These are phyloP conservation scores for Conistra vaccinii DNA, from an alignment of 2,888 invertebrate genomes.

Conservation along the genomic window DNA sequence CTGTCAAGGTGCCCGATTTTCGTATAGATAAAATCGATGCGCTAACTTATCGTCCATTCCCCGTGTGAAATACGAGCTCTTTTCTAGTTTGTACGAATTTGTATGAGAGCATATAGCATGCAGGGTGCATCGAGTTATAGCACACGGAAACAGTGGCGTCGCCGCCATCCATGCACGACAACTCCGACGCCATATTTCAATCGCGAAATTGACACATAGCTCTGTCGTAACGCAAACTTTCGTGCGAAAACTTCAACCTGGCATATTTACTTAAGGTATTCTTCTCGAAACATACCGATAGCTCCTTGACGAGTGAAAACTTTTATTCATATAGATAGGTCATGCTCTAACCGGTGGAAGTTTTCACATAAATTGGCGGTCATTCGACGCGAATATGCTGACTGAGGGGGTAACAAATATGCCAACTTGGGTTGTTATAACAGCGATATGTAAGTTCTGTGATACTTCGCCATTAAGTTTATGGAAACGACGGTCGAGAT, in stretches of 20 bases:
- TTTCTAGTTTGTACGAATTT: constrained; percentile 66
- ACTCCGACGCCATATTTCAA: constrained; percentile 87
- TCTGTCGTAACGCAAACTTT: constrained; percentile 85
- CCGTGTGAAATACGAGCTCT: constrained; percentile 72
- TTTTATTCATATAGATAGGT: constrained; percentile 89
- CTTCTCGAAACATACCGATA: constrained; percentile 84
- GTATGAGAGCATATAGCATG: constrained; percentile 71
- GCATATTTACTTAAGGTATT: constrained; percentile 89
- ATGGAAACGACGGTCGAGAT: constrained; percentile 89
- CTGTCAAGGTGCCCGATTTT: constrained; percentile 72
- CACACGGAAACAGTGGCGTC: constrained; percentile 92
- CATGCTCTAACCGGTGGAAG: constrained; percentile 88
- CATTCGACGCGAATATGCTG: constrained; percentile 91
- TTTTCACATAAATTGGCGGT: constrained; percentile 91
- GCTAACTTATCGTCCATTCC: constrained; percentile 57
- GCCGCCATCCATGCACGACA: constrained; percentile 82
- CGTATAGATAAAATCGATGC: constrained; percentile 54
- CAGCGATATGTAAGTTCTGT: constrained; percentile 90
- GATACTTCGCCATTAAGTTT: constrained; percentile 90
- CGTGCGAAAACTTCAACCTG: constrained; percentile 87
- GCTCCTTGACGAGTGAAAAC: constrained; percentile 89
- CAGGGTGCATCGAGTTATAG: constrained; percentile 79
- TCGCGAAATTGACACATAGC: constrained; percentile 88
- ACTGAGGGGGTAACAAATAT: constrained; percentile 90
- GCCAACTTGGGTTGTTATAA: constrained; percentile 90